Evolutionary conservation across 2,797 vertebrate genomes (phyloP).

Genomic region (Xenops minutus): DNA sequence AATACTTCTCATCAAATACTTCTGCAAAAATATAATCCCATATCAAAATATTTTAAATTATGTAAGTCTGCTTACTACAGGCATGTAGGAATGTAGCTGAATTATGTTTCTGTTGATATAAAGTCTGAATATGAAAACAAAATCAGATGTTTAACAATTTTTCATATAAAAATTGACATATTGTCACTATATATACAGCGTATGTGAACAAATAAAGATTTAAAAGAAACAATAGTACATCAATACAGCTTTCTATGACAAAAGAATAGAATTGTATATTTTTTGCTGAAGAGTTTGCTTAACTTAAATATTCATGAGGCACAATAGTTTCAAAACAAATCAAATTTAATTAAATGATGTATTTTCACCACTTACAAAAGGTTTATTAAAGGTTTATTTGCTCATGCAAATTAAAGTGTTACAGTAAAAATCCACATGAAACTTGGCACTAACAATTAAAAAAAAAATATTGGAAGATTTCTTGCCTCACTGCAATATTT

Average conservation of each 20-base stretch:
- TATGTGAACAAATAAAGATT: background rate
- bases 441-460: constrained; percentile 76
- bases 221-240: background rate
- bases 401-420: constrained; percentile 78
- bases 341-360: constrained; percentile 79
- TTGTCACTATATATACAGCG: background rate
- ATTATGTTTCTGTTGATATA: background rate
- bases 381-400: constrained; percentile 83
- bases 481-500: constrained; percentile 70
- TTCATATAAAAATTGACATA: background rate
- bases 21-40: background rate
- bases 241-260: background rate
- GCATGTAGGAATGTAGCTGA: background rate
- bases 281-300: constrained; percentile 51
- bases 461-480: constrained; percentile 73
- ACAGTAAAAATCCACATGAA: constrained; percentile 78
- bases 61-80: background rate
- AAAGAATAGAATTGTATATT: background rate
- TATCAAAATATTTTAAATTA: background rate
- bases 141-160: background rate
- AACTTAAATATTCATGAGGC: constrained; percentile 75
- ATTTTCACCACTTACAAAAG: constrained; percentile 75
- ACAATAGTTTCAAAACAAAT: constrained; percentile 73
- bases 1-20: background rate
- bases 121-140: background rate